Conservation (phyloP, 2,888 invertebrate genomes). For the Hydroisotoma schaefferi region DNA sequence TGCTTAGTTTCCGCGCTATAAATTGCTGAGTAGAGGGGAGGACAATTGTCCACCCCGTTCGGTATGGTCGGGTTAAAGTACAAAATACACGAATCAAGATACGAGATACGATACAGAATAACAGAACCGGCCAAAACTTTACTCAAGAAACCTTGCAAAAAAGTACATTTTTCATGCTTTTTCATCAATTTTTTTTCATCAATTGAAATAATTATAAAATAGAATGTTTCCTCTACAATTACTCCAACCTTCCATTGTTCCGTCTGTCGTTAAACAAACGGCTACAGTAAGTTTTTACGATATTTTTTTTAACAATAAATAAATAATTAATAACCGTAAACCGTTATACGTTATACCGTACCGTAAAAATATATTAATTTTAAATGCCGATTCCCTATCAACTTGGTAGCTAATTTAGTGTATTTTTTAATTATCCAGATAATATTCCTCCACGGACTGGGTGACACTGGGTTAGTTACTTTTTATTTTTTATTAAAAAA, state of each 20-base stretch:
- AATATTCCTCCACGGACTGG: constrained; percentile 92
- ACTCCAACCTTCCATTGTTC: constrained; percentile 66
- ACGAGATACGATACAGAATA: too few species aligned
- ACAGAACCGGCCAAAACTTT: too few species aligned
- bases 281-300: constrained; percentile 66
- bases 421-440: constrained; percentile 60
- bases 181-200: too few species aligned
- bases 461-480: constrained; percentile 77
- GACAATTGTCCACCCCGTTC: too few species aligned
- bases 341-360: neutral
- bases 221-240: constrained; percentile 24
- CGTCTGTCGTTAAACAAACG: constrained; percentile 78
- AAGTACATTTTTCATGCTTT: too few species aligned
- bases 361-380: neutral
- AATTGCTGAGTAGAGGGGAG: too few species aligned
- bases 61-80: too few species aligned
- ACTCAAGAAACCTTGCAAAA: too few species aligned
- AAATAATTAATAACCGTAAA: neutral
- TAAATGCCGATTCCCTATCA: neutral
- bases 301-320: neutral
- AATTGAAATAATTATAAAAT: too few species aligned
- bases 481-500: neutral
- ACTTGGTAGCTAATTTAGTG: neutral
- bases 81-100: too few species aligned
- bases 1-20: too few species aligned